Percentiles rank a stretch among this genome's conserved stretches.
These are phyloP conservation scores for Cinclus cinclus DNA, from an alignment of 2,113 vertebrate species.

Conservation along the genomic window DNA sequence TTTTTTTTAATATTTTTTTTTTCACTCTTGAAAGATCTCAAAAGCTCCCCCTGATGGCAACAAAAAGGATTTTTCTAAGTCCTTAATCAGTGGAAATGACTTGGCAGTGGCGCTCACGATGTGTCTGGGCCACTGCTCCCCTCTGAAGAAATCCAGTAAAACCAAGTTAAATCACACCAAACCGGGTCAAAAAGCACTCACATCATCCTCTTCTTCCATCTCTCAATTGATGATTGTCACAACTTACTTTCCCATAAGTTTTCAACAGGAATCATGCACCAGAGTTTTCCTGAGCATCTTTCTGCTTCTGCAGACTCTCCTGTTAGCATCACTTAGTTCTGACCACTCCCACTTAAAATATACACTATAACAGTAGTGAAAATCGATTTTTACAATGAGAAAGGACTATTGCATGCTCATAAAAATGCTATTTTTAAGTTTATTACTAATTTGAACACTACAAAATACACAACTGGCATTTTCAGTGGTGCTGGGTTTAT, in stretches of 20 bases:
- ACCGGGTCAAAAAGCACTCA: background rate
- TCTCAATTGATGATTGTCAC: accelerated
- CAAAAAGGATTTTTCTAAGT: conserved; percentile 74
- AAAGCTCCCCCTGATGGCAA: conserved; percentile 96
- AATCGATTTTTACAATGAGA: background rate
- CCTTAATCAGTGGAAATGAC: conserved; percentile 63
- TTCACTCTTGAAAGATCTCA: conserved; percentile 76
- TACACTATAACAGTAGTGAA: background rate
- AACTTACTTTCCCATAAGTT: background rate
- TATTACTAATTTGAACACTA: background rate
- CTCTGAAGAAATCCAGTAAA: background rate
- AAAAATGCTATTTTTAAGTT: background rate
- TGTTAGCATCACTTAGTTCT: background rate
- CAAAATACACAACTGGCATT: background rate
- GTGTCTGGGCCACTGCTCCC: background rate
- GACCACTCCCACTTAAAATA: background rate
- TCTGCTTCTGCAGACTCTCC: background rate
- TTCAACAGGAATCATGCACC: background rate
- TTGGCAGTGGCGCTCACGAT: conserved; percentile 25
- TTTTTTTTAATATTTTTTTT: background rate
- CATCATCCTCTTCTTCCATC: background rate
- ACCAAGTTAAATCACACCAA: background rate
- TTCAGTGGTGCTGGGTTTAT: background rate
- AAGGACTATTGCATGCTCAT: background rate
- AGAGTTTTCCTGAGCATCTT: background rate